Evolutionary conservation across 1,140 invertebrate genomes (phyloP).

Genomic region (Tetragnatha versicolor): DNA sequence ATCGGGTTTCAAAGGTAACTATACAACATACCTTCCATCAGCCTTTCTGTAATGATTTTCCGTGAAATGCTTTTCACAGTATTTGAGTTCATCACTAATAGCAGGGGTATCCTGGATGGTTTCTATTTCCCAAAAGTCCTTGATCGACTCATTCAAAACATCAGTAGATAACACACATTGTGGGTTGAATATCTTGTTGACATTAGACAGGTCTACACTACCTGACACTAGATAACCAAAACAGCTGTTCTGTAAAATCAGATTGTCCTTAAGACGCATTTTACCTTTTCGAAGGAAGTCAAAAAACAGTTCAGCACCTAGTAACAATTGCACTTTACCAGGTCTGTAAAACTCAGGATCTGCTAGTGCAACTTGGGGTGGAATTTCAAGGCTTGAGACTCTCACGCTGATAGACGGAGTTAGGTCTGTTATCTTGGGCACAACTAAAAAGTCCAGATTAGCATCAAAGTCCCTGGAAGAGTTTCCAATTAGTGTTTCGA

Average conservation of each 20-base stretch:
- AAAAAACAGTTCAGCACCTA: not conserved
- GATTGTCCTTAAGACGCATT: not conserved
- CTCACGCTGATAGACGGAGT: not conserved
- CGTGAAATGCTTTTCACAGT: not conserved
- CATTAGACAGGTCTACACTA: not conserved
- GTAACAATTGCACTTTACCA: not conserved
- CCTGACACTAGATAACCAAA: not conserved
- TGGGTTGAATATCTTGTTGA: not conserved
- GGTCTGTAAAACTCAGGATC: not conserved
- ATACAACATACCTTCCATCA: not conserved
- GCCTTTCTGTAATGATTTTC: not conserved
- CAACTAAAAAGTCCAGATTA: not conserved
- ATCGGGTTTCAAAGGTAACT: not conserved
- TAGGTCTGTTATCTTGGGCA: not conserved
- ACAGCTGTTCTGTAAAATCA: not conserved
- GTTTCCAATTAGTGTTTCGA: not conserved
- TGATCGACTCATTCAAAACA: not conserved
- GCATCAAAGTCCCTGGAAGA: not conserved
- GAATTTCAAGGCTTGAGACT: not conserved
- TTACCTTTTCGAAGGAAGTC: not conserved
- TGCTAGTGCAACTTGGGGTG: not conserved
- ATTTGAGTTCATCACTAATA: not conserved
- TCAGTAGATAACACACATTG: not conserved
- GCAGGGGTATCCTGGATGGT: not conserved
- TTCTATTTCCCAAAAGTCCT: conserved; percentile 9